A percentile compares a stretch with the other conserved stretches of the same genome.
Evolutionary conservation across 1,140 invertebrate genomes (phyloP).

Genomic region (Thereuonema tuberculata): DNA sequence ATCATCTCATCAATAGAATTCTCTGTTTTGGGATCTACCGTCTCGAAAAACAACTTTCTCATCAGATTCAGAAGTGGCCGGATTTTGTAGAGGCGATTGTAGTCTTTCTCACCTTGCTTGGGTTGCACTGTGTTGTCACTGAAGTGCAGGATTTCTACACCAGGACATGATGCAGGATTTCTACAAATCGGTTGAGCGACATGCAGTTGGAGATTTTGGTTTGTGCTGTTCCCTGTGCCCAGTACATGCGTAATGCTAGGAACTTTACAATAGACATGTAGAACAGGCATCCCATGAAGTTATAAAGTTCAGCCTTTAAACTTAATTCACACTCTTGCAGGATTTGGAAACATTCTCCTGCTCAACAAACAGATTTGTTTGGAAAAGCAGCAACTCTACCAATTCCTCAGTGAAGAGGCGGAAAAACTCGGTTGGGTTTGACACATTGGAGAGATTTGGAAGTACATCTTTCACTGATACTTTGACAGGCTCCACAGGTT

Average conservation of each 20-base stretch:
- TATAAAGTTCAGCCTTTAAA: not conserved
- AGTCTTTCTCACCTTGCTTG: not conserved
- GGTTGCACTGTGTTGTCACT: constrained; percentile 7
- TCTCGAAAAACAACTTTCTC: not conserved
- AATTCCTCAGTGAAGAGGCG: no score
- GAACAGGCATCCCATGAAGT: no score
- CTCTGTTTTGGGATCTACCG: constrained; percentile 6
- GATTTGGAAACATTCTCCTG: no score
- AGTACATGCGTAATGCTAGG: not conserved
- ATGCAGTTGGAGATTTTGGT: no score
- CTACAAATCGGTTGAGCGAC: constrained; percentile 7
- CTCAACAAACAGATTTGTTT: not conserved
- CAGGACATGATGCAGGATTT: constrained; percentile 2
- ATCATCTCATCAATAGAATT: constrained; percentile 8
- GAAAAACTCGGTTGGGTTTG: constrained; percentile 1
- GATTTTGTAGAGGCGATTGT: constrained; percentile 6
- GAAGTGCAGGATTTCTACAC: no score
- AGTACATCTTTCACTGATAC: not conserved
- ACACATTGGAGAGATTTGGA: not conserved
- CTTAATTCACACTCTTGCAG: not conserved
- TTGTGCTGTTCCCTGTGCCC: no score
- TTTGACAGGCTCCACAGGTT: constrained; percentile 5
- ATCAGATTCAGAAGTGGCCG: not conserved
- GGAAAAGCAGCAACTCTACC: not conserved
- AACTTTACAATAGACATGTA: constrained; percentile 7